Conservation (phyloP, 2,888 invertebrate species). For the Drosophila meridiana region DNA sequence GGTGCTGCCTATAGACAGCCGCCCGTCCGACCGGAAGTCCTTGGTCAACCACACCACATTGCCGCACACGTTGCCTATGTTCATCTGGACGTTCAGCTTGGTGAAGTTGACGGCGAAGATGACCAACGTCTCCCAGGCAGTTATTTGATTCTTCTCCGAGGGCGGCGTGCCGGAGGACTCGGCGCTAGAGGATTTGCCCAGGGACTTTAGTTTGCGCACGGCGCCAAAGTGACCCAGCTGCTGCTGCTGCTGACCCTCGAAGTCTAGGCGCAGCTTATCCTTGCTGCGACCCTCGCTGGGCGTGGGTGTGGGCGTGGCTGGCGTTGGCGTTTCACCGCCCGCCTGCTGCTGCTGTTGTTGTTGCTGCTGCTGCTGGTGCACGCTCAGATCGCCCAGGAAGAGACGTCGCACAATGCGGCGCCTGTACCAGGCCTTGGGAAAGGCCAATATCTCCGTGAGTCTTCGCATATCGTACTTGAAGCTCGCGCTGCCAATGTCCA, state of each 20-base stretch:
- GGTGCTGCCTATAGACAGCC: conserved; percentile 96
- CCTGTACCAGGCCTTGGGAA: conserved; percentile 99
- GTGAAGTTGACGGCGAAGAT: conserved; percentile 98
- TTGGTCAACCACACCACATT: conserved; percentile 97
- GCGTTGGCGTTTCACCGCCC: conserved; percentile 71
- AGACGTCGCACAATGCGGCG: conserved; percentile 95
- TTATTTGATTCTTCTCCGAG: conserved; percentile 88
- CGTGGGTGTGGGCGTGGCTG: conserved; percentile 69
- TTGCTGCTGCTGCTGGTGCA: conserved; percentile 83
- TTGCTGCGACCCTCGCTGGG: conserved; percentile 84
- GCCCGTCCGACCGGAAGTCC: conserved; percentile 95
- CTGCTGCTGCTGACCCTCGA: conserved; percentile 83
- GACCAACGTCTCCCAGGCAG: conserved; percentile 98
- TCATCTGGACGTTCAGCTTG: conserved; percentile 98
- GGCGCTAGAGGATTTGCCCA: conserved; percentile 87
- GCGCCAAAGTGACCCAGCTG: conserved; percentile 71
- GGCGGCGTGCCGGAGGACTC: conserved; percentile 87
- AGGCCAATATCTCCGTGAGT: conserved; percentile 97
- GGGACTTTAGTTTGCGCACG: conserved; percentile 85
- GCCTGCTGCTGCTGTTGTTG: conserved; percentile 27
- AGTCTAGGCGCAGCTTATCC: conserved; percentile 87
- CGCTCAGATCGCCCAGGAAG: conserved; percentile 96
- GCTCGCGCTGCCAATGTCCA: conserved; percentile 97
- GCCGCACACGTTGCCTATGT: conserved; percentile 99
- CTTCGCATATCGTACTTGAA: conserved; percentile 99